These are phyloP conservation scores for Salvator merianae DNA, from an alignment of 2,113 vertebrate species.

Conservation along the genomic window DNA sequence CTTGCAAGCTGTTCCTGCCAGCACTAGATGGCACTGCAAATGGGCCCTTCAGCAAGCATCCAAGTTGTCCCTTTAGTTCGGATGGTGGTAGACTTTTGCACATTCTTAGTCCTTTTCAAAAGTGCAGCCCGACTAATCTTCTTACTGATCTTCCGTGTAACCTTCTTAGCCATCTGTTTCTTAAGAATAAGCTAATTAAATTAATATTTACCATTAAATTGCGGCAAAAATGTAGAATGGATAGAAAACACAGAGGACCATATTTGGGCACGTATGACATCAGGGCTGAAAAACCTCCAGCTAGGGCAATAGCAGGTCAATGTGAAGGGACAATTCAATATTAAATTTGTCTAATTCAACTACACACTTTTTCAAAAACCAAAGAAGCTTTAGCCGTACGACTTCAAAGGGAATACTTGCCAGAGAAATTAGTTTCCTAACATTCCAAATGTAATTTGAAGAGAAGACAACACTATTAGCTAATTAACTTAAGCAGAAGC, in stretches of 20 bases:
- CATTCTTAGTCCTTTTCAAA: too few species aligned
- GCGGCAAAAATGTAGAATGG: neutral
- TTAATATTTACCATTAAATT: neutral
- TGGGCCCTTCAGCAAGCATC: too few species aligned
- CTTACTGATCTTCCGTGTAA: neutral
- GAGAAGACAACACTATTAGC: slow-evolving; percentile 50
- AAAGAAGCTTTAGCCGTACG: neutral
- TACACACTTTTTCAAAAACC: slow-evolving; percentile 3
- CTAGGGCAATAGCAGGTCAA: neutral
- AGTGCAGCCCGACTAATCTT: too few species aligned
- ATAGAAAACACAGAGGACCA: neutral
- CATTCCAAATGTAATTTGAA: slow-evolving; percentile 40
- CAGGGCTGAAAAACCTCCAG: neutral
- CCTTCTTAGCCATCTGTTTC: neutral
- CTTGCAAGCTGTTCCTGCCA: too few species aligned
- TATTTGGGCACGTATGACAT: neutral
- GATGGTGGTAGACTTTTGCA: too few species aligned
- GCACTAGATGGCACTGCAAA: too few species aligned
- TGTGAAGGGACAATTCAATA: neutral
- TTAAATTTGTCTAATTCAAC: slow-evolving; percentile 1
- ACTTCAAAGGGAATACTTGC: neutral
- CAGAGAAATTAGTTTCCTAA: slow-evolving; percentile 33
- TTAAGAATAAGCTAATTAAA: neutral
- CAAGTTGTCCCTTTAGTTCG: too few species aligned
- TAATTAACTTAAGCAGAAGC: slow-evolving; percentile 55